A percentile compares a stretch with the other conserved stretches of the same genome.
Evolutionary conservation across 1,140 invertebrate species (phyloP).

Genomic region (Oryctes rhinoceros): DNA sequence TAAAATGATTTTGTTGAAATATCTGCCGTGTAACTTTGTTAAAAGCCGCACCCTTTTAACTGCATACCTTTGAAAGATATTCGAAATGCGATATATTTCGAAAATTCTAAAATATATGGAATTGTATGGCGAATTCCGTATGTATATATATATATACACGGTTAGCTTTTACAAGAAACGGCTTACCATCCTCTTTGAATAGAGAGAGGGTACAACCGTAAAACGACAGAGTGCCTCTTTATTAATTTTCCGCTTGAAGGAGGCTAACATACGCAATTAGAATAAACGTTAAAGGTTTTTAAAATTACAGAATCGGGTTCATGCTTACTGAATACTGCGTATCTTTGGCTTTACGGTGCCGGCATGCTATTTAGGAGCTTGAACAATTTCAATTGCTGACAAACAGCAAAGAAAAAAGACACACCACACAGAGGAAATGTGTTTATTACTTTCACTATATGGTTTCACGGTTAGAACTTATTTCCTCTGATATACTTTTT

Average conservation of each 20-base stretch:
- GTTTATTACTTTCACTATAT: slow-evolving; percentile 19
- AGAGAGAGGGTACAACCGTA: background rate
- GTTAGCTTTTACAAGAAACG: background rate
- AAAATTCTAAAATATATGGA: background rate
- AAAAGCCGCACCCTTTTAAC: too few relatives aligned
- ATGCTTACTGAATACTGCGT: background rate
- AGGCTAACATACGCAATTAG: slow-evolving; percentile 4
- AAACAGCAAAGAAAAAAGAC: background rate
- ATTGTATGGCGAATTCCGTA: too few relatives aligned
- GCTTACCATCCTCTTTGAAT: background rate
- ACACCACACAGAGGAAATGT: background rate
- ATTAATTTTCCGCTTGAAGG: slow-evolving; percentile 20
- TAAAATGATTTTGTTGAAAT: too few relatives aligned
- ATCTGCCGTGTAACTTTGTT: too few relatives aligned
- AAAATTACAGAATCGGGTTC: slow-evolving; percentile 6
- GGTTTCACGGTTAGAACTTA: background rate
- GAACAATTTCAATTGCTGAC: slow-evolving; percentile 24
- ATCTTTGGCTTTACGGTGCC: slow-evolving; percentile 14
- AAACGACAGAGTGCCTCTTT: slow-evolving; percentile 11
- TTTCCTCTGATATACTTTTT: background rate
- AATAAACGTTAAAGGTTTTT: slow-evolving; percentile 12
- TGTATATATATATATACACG: too few relatives aligned
- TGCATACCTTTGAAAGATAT: background rate
- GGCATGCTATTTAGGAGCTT: background rate
- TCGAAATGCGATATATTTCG: background rate